Base-by-base conservation (phyloP, 2,888 invertebrate genomes). In the Encarsia formosa region DNA sequence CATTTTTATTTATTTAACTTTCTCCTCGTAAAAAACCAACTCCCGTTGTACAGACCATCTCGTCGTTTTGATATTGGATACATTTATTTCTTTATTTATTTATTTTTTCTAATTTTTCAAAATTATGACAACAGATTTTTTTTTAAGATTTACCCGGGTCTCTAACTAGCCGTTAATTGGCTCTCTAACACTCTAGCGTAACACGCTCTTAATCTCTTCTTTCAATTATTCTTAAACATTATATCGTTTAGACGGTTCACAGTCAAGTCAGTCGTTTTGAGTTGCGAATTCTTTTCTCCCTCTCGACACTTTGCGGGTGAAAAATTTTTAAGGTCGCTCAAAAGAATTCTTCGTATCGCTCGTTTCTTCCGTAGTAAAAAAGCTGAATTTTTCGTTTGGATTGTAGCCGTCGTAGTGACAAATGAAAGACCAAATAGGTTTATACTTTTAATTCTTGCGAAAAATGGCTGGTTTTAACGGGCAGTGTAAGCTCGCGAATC, bases 401-500 rank as follows among this genome's bases (percentile, higher is more conserved):
- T n/a, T n/a, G n/a, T n/a, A n/a, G n/a, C n/a, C n/a, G n/a, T n/a
- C n/a, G n/a, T n/a, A n/a, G n/a, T n/a, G n/a, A n/a, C n/a, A n/a
- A n/a, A n/a, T n/a, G n/a, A n/a, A n/a, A n/a, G n/a, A n/a, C n/a
- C n/a, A n/a, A n/a, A n/a, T n/a, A n/a, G n/a, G n/a, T n/a, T n/a
- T n/a, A n/a, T n/a, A n/a, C n/a, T n/a, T n/a, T n/a, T n/a, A n/a
- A n/a, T n/a, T n/a, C n/a, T n/a, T n/a, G n/a, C n/a, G n/a, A n/a
- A n/a, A n/a, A n/a, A n/a, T n/a, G n/a, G n/a, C n/a, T n/a, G 45
- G 34, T 64, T 65, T 63, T 65, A 65, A 63, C 64, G 66, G 69
- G 68, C 67, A 67, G 69, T 68, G 67, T 66, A 65, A 64, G 64
- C 66, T 66, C 63, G 63, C 64, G 51, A 43, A 19, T 38, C 35